Base-by-base conservation (phyloP, 2,888 invertebrate species). In the Zootermopsis nevadensis region DNA sequence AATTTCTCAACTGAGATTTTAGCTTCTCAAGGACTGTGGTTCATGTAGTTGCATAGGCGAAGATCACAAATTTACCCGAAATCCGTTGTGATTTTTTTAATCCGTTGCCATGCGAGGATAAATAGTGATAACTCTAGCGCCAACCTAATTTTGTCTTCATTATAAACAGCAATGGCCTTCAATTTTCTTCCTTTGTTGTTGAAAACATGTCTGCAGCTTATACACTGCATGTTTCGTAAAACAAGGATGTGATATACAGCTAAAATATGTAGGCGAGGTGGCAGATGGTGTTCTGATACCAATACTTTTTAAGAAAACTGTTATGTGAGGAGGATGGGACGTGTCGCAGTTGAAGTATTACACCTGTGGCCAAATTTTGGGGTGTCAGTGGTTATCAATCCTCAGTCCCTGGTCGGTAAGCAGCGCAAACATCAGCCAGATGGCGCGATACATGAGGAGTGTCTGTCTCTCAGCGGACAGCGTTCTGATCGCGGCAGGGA, bases 231-330 rank as follows among this genome's bases (percentile, higher is more conserved):
- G 60, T 60, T 60, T 60, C 60, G 60, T 60, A 60, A 60, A 60
- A n/a, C 60, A n/a, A 12, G 4, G 60, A 60, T 60, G n/a, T 60
- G 60, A 60, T 60, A 60, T 60, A 60, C n/a, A 60, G 60, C 60
- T 60, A 27, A 27, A 60, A 60, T 60, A 60, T 60, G 60, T 60
- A 60, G 60, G 60, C 60, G n/a, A 60, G 6, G 60, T 7, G n/a
- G 12, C 60, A 60, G 60, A 60, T 60, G 60, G 60, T 60, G 12
- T 27, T 60, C 27, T 7, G n/a, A 60, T 27, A 8, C 60, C 0
- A n/a, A 60, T 27, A 27, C 27, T 27, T 60, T 60, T 27, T 60
- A 27, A 7, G n/a, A n/a, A 1, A n/a, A n/a, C 7, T 27, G n/a
- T 60, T 10, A 60, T 7, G 60, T 10, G 8, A 60, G n/a, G 10